A percentile compares a stretch with the other conserved stretches of the same genome.
Evolutionary conservation across 2,797 vertebrate species (phyloP).

Genomic region (Galago senegalensis): DNA sequence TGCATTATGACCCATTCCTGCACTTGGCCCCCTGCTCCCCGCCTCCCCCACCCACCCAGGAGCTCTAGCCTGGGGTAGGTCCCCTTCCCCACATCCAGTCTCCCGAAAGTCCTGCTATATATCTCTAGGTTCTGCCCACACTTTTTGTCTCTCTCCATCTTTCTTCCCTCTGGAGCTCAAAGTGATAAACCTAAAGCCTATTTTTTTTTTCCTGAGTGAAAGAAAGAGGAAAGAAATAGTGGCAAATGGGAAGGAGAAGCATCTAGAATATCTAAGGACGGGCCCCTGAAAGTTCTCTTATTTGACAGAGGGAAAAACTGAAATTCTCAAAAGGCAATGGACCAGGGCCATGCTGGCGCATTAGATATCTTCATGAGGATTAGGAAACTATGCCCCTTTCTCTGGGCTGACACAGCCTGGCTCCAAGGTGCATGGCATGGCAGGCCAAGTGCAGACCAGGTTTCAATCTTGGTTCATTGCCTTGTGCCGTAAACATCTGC

Average conservation of each 20-base stretch:
- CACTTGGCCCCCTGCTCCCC: background rate
- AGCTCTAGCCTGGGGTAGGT: background rate
- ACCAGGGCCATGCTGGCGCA: too few species aligned
- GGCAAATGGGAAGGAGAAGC: background rate
- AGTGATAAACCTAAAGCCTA: background rate
- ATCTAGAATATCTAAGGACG: background rate
- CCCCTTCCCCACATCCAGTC: accelerated
- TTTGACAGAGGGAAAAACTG: background rate
- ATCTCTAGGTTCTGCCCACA: background rate
- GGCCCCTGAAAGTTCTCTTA: background rate
- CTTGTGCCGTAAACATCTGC: background rate
- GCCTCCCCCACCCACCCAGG: background rate
- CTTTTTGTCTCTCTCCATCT: background rate
- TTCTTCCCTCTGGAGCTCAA: background rate
- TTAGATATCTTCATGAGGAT: background rate
- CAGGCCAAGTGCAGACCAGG: background rate
- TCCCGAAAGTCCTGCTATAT: background rate
- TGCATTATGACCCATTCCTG: too few species aligned
- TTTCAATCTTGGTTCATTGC: background rate
- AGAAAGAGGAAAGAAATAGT: background rate
- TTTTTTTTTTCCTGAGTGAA: background rate
- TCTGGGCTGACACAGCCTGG: background rate
- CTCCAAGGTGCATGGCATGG: background rate
- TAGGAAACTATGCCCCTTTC: background rate
- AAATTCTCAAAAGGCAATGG: background rate